phyloP scores from a whole-genome alignment of 92 coral and sea anemone genomes.

The Epizoanthus rinbou region DNA sequence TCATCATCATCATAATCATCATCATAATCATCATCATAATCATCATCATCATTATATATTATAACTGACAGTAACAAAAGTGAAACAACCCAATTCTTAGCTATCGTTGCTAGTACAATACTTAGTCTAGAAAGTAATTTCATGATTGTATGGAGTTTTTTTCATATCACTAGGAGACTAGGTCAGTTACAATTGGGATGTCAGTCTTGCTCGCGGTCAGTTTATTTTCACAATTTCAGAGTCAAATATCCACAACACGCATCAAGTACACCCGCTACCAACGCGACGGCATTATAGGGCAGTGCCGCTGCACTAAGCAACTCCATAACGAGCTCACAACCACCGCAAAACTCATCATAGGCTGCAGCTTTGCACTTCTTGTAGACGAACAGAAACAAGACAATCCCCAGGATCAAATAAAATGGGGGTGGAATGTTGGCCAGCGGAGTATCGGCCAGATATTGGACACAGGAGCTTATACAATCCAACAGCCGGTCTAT shows the following conservation, averaged over 20 bases:
- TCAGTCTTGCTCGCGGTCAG: background rate
- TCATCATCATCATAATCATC: too few species aligned
- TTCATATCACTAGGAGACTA: too few species aligned
- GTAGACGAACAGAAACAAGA: slow-evolving; percentile 13
- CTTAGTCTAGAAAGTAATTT: too few species aligned
- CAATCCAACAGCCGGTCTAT: slow-evolving; percentile 1
- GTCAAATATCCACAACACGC: slow-evolving; percentile 49
- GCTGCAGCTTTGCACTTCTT: slow-evolving; percentile 38
- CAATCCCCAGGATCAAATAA: slow-evolving; percentile 27
- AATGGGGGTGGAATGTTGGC: background rate
- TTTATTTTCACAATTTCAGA: slow-evolving; percentile 11
- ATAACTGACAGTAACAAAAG: too few species aligned
- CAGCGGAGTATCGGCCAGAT: background rate
- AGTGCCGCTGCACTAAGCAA: slow-evolving; percentile 56
- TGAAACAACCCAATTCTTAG: too few species aligned
- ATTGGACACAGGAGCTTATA: background rate
- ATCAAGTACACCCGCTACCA: slow-evolving; percentile 53
- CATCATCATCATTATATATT: too few species aligned
- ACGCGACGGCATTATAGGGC: slow-evolving; percentile 44
- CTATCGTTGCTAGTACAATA: too few species aligned
- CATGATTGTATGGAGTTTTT: too few species aligned
- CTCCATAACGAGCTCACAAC: slow-evolving; percentile 49
- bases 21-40: too few species aligned
- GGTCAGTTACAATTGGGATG: too few species aligned
- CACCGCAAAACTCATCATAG: slow-evolving; percentile 44